A percentile compares a stretch with the other conserved stretches of the same genome.
These are phyloP conservation scores for Benitochromis conjunctus DNA, from an alignment of 2,113 vertebrate species.

Conservation along the genomic window DNA sequence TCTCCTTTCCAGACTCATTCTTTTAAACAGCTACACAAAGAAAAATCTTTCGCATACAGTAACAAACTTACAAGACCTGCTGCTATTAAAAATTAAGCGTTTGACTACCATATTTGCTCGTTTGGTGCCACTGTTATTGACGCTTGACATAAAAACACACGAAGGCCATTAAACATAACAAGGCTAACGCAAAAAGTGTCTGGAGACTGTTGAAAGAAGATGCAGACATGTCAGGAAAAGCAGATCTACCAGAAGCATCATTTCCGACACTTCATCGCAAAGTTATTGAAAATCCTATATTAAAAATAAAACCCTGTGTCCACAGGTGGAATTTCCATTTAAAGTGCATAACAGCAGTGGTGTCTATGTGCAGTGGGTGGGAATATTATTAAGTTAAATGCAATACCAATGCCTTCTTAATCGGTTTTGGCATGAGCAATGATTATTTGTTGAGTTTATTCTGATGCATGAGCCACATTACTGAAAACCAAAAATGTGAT, in stretches of 20 bases:
- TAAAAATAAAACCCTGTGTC: not conserved
- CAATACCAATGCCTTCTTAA: slow-evolving; percentile 29
- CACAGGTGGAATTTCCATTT: not conserved
- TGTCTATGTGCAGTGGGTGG: not conserved
- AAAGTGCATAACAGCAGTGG: not conserved
- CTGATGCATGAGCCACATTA: slow-evolving; percentile 45
- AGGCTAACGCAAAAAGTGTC: not conserved
- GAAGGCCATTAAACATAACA: not conserved
- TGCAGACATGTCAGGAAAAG: not conserved
- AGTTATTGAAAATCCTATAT: not conserved
- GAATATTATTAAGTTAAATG: slow-evolving; percentile 19
- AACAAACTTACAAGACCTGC: not conserved
- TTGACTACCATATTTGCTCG: not conserved
- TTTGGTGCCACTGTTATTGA: not conserved
- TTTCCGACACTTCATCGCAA: not conserved
- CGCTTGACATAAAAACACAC: not conserved
- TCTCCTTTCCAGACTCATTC: slow-evolving; percentile 17
- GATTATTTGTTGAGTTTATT: slow-evolving; percentile 52
- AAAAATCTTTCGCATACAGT: not conserved
- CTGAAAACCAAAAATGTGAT: slow-evolving; percentile 55
- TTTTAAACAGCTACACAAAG: not conserved
- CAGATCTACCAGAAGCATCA: not conserved
- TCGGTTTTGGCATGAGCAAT: slow-evolving; percentile 36
- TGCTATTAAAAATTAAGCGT: not conserved
- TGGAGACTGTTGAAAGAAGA: not conserved